Evolutionary conservation across 2,797 vertebrate species (phyloP).

Genomic region (Chrysocyon brachyurus): DNA sequence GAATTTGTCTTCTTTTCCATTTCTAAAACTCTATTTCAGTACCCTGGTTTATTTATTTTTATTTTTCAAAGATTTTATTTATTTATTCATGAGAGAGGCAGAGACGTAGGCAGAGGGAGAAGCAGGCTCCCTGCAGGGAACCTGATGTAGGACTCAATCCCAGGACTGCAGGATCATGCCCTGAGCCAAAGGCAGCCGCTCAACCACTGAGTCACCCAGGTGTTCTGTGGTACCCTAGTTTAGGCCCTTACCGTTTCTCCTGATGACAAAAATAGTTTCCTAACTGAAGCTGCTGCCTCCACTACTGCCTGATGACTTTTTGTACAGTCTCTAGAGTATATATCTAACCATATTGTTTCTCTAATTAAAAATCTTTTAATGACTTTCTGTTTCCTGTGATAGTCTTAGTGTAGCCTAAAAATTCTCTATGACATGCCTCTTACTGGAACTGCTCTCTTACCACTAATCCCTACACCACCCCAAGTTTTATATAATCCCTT

Average conservation of each 20-base stretch:
- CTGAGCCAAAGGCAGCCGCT: too few species aligned
- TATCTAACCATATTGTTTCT: background rate
- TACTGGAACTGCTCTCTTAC: background rate
- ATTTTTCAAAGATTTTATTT: too few species aligned
- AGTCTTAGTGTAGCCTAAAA: background rate
- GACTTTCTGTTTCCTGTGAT: background rate
- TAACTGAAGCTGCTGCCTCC: background rate
- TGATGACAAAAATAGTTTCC: slow-evolving; percentile 8
- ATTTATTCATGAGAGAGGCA: too few species aligned
- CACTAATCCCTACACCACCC: background rate
- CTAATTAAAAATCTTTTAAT: slow-evolving; percentile 36
- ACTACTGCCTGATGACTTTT: background rate
- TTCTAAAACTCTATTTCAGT: background rate
- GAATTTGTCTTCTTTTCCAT: background rate
- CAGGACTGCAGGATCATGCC: too few species aligned
- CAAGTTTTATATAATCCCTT: background rate
- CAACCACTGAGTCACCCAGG: too few species aligned
- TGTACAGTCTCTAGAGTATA: background rate
- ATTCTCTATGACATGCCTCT: background rate
- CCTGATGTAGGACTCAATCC: too few species aligned
- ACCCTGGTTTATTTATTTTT: background rate
- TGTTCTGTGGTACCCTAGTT: background rate
- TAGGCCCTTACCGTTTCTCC: background rate
- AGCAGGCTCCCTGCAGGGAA: too few species aligned
- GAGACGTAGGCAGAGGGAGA: too few species aligned